A percentile compares a stretch with the other conserved stretches of the same genome.
These are phyloP conservation scores for Papilio protenor DNA, from an alignment of 2,888 invertebrate species.

Conservation along the genomic window DNA sequence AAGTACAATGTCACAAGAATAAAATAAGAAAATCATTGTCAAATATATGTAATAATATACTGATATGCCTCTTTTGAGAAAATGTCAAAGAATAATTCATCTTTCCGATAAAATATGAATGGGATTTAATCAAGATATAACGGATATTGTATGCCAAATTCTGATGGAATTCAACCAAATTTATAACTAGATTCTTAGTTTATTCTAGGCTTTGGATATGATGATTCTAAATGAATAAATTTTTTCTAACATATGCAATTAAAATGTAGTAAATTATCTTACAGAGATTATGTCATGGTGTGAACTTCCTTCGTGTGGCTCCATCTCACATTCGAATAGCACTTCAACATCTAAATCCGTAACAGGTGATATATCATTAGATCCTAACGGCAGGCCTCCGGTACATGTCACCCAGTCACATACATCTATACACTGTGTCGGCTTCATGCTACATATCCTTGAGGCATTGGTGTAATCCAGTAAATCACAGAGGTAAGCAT, in stretches of 20 bases:
- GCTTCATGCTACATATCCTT: slow-evolving; percentile 80
- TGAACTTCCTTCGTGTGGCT: slow-evolving; percentile 66
- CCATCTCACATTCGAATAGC: slow-evolving; percentile 79
- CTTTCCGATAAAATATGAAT: no score
- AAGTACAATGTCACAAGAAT: background rate
- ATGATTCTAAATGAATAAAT: no score
- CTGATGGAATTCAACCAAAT: no score
- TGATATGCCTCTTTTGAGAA: no score
- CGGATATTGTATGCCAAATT: no score
- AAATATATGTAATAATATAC: no score
- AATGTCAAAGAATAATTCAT: no score
- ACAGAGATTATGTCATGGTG: slow-evolving; percentile 67
- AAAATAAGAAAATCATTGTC: background rate
- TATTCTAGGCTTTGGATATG: no score
- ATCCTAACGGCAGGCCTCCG: slow-evolving; percentile 73
- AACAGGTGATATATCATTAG: slow-evolving; percentile 62
- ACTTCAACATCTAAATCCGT: slow-evolving; percentile 74
- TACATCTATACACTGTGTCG: slow-evolving; percentile 75
- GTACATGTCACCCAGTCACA: slow-evolving; percentile 77
- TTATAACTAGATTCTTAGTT: no score
- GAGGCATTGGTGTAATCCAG: slow-evolving; percentile 78
- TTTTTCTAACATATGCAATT: no score
- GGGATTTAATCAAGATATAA: no score
- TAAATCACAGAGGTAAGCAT: slow-evolving; percentile 86
- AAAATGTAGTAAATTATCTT: slow-evolving; percentile 44